Evolutionary conservation across 2,797 vertebrate genomes (phyloP), one percentile per base, ranked within the genome.

Genomic region (Pseudochirops corinnae): DNA sequence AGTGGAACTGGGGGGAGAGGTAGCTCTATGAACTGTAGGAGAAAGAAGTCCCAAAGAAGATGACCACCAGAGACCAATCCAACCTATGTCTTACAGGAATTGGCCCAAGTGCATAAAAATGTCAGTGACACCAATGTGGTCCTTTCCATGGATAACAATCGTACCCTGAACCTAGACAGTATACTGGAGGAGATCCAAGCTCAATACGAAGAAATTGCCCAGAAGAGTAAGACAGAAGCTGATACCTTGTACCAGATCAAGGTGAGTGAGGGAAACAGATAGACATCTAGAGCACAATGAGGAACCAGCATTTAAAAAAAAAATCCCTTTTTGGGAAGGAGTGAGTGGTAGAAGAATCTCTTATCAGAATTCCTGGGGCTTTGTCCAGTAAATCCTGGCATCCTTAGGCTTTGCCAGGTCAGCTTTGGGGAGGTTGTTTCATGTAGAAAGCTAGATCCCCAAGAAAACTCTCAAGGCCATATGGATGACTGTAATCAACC

Each of bases 231-330:
- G 96, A 98, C 98, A 2, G 99, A 99, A 56, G 99, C 98, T 0
- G 98, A 99, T 91, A 97, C 97, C 53, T 99, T 99, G 98, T 99
- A 99, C 97, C 98, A 99, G 97, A 99, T 92, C 90, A 99, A 99
- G 98, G 99, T 99, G 50, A 95, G 97, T 24, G 74, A 53, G 12
- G 90, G 52, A 91, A 91, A 7, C 90, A 55, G n/a, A 33, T 62
- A 33, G 29, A 74, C n/a, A 39, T 39, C n/a, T 39, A 74, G 21
- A 6, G 31, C 12, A n/a, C 50, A 91, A 33, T 7, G 62, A 56
- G 29, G 39, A 18, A n/a, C 39, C 7, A 53, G 53, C 5, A 53
- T 53, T 53, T 53, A 46, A 9, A 9, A 9, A 9, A 9, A 52
- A 53, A 53, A 53, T 91, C 87, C 60, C 39, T 31, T 67, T 28